phyloP scores from a whole-genome alignment of 2,797 vertebrate species.

The Fistularia tabacaria region DNA sequence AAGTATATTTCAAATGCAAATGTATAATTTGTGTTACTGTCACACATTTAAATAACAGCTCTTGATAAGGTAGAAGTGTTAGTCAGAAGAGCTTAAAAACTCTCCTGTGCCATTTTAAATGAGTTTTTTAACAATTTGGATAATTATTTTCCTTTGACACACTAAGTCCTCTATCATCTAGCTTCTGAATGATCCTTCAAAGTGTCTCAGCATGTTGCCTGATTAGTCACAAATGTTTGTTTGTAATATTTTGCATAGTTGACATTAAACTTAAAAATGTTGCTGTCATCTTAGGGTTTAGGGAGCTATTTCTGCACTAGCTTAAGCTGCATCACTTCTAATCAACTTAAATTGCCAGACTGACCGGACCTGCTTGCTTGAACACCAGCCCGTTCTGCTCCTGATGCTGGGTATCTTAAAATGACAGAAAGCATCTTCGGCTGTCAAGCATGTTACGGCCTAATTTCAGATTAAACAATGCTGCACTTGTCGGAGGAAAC shows the following conservation, averaged over 20 bases:
- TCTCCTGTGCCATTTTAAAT: no score
- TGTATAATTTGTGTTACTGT: not conserved
- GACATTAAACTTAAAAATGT: conserved; percentile 15
- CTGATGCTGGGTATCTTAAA: conserved; percentile 20
- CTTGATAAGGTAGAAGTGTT: no score
- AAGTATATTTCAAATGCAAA: not conserved
- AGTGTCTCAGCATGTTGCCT: no score
- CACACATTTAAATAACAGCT: no score
- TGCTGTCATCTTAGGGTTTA: conserved; percentile 25
- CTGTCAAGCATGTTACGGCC: conserved; percentile 36
- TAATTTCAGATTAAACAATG: conserved; percentile 59
- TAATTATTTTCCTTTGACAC: no score
- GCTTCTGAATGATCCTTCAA: not conserved
- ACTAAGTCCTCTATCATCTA: no score
- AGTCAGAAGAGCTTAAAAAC: no score
- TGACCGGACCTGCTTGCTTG: conserved; percentile 34
- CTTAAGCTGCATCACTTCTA: conserved; percentile 49
- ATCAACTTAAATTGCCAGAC: conserved; percentile 27
- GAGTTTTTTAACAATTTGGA: no score
- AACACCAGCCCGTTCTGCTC: conserved; percentile 11
- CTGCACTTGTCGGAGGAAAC: conserved; percentile 41
- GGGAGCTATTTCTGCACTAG: conserved; percentile 22
- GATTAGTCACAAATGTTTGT: not conserved
- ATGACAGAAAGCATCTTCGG: conserved; percentile 39
- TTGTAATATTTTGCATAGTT: conserved; percentile 1